A percentile compares a stretch with the other conserved stretches of the same genome.
Conservation (phyloP, 2,113 vertebrate species). For the Epinephelus fuscoguttatus region DNA sequence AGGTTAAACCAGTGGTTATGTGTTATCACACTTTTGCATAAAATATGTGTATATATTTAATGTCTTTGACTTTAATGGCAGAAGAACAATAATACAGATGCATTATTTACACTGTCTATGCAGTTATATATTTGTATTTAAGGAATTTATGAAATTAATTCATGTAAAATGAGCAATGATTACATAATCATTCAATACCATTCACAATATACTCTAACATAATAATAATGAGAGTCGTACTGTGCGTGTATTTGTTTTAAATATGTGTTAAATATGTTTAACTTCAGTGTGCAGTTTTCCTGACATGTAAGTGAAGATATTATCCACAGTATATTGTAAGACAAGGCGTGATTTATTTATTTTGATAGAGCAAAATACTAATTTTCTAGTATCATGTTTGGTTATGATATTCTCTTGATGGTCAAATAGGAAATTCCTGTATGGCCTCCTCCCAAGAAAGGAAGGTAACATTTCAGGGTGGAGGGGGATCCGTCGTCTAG, state of each 20-base stretch:
- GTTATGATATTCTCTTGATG: background rate
- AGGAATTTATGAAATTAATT: background rate
- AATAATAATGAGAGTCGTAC: background rate
- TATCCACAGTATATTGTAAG: background rate
- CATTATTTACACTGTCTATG: background rate
- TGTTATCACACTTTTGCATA: background rate
- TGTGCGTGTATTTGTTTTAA: background rate
- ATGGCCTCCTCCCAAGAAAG: background rate
- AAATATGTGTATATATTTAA: background rate
- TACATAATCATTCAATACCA: background rate
- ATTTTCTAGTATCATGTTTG: background rate
- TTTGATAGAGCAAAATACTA: background rate
- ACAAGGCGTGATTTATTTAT: background rate
- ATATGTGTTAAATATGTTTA: background rate
- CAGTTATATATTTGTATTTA: background rate
- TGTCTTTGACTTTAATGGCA: background rate
- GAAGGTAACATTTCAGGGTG: conserved; percentile 19
- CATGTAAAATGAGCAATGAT: background rate
- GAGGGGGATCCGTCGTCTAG: background rate
- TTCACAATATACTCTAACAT: background rate
- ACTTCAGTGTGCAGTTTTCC: background rate
- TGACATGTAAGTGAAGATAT: background rate
- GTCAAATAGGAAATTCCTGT: conserved; percentile 13
- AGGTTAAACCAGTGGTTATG: background rate
- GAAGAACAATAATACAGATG: too few species aligned